Evolutionary conservation across 2,888 invertebrate genomes (phyloP).

Genomic region (Tanytarsus gracilentus): DNA sequence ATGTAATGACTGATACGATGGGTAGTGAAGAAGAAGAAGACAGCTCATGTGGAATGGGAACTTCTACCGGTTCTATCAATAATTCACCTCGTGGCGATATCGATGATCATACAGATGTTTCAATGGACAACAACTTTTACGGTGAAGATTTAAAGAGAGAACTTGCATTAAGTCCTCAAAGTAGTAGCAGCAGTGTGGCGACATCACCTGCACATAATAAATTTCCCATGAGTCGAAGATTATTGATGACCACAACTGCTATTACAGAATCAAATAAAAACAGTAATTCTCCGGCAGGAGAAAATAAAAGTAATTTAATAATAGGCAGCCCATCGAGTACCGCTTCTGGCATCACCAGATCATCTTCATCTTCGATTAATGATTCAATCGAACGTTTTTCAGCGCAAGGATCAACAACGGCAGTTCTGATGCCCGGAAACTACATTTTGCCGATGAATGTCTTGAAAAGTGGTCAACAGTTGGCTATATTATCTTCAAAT

Average conservation of each 20-base stretch:
- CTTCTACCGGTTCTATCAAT: constrained; percentile 44
- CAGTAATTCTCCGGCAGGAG: neutral
- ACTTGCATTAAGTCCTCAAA: constrained; percentile 39
- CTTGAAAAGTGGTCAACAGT: constrained; percentile 62
- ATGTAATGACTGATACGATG: constrained; percentile 55
- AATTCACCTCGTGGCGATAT: constrained; percentile 40
- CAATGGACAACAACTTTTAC: constrained; percentile 29
- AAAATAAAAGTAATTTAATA: too few species aligned
- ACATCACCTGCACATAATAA: constrained; percentile 34
- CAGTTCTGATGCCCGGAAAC: constrained; percentile 62
- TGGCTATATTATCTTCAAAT: constrained; percentile 50
- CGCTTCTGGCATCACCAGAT: neutral
- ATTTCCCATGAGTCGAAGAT: constrained; percentile 18
- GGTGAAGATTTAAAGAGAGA: constrained; percentile 49
- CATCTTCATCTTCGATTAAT: neutral
- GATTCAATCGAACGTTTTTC: constrained; percentile 9
- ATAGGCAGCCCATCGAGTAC: neutral
- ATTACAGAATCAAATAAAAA: neutral
- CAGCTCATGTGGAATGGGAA: constrained; percentile 57
- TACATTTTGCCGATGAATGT: constrained; percentile 62
- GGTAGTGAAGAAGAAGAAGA: constrained; percentile 58
- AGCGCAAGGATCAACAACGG: constrained; percentile 48
- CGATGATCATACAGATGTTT: constrained; percentile 27
- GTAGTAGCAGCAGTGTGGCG: constrained; percentile 43
- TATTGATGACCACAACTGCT: constrained; percentile 8